Conservation (phyloP, 2,113 vertebrate species). For the Leptobrachium ailaonicum region DNA sequence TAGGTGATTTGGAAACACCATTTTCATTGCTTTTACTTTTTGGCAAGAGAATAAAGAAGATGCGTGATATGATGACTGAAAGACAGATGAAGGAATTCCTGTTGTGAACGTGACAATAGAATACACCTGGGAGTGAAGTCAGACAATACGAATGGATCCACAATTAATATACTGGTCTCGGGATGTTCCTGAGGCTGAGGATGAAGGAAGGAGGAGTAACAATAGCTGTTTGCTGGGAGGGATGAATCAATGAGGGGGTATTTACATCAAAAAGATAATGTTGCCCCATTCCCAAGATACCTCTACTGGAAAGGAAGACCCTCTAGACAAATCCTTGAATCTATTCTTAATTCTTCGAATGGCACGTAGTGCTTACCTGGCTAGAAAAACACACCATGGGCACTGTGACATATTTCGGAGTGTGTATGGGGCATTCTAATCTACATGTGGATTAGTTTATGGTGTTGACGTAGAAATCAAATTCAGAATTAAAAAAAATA, state of each 20-base stretch:
- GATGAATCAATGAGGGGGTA: neutral
- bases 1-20: neutral
- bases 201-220: neutral
- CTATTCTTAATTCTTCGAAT: neutral
- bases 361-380: neutral
- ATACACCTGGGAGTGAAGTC: conserved; percentile 13
- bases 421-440: no score
- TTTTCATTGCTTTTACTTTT: conserved; percentile 3
- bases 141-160: conserved; percentile 6
- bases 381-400: neutral
- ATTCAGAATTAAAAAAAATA: no score
- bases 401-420: neutral
- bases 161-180: conserved; percentile 13
- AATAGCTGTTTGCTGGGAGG: neutral
- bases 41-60: conserved; percentile 13
- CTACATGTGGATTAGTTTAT: no score
- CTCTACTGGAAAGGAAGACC: conserved; percentile 10
- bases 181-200: conserved; percentile 17
- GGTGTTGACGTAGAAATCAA: no score
- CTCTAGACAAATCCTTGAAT: conserved; percentile 17
- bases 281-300: neutral
- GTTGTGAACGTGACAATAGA: conserved; percentile 21
- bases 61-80: conserved; percentile 11
- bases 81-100: neutral
- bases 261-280: conserved; percentile 16